phyloP scores from a whole-genome alignment of 2,113 vertebrate genomes.

The Pyxicephalus adspersus region DNA sequence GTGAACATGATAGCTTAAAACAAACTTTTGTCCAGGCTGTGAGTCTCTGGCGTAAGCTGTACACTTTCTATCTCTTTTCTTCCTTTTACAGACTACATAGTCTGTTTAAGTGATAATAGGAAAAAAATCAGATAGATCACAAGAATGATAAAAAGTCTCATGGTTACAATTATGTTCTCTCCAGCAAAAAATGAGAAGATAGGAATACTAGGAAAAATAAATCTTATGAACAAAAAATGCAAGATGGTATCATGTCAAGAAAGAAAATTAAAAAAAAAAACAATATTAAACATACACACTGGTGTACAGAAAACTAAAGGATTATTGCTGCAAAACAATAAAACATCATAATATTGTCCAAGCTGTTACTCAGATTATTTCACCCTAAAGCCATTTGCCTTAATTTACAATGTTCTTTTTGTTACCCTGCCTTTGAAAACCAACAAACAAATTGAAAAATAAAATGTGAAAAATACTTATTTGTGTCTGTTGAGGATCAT shows the following conservation, averaged over 20 bases:
- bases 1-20: constrained; percentile 25
- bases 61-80: constrained; percentile 2
- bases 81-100: too few species aligned
- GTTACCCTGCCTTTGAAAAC: too few species aligned
- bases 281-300: neutral
- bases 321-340: neutral
- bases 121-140: neutral
- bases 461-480: too few species aligned
- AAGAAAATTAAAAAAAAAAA: too few species aligned
- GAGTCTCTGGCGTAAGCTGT: neutral
- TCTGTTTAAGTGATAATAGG: too few species aligned
- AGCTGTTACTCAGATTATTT: neutral
- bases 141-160: constrained; percentile 37
- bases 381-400: too few species aligned
- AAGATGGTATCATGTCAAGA: neutral
- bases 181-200: too few species aligned
- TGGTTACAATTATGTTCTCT: constrained; percentile 4
- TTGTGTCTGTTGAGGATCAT: too few species aligned
- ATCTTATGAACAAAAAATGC: neutral
- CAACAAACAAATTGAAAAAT: too few species aligned
- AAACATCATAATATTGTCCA: neutral
- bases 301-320: neutral
- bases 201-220: constrained; percentile 2
- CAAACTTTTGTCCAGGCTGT: neutral
- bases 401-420: too few species aligned